These are phyloP conservation scores for Lasius platythorax DNA, from an alignment of 2,888 invertebrate species.

Conservation along the genomic window DNA sequence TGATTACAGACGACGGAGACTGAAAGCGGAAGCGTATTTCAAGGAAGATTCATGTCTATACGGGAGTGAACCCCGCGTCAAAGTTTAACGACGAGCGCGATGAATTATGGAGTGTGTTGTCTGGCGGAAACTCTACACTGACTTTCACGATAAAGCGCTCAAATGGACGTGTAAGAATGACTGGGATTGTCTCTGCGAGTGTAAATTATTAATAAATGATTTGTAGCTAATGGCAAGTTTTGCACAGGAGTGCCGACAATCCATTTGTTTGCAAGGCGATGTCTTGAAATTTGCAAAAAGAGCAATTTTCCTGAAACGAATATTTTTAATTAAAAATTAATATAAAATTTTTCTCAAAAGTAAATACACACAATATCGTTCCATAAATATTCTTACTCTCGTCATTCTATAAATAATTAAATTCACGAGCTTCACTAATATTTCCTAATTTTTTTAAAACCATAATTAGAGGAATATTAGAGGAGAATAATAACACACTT, in stretches of 20 bases:
- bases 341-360: neutral
- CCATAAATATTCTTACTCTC: neutral
- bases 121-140: constrained; percentile 4
- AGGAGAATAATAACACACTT: neutral
- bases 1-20: constrained; percentile 58
- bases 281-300: neutral
- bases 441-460: neutral
- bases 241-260: neutral
- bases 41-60: constrained; percentile 51
- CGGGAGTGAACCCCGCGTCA: constrained; percentile 20
- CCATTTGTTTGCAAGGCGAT: neutral
- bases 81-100: constrained; percentile 26
- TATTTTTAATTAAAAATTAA: neutral
- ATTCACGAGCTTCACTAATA: neutral
- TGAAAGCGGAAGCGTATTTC: constrained; percentile 61
- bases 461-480: neutral
- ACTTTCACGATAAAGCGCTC: constrained; percentile 16
- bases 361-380: neutral
- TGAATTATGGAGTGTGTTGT: constrained; percentile 42
- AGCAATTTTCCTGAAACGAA: neutral
- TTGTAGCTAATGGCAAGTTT: neutral
- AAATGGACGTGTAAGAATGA: constrained; percentile 6
- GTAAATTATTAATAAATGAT: constrained; percentile 13
- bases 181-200: neutral
- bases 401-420: neutral